Evolutionary conservation across 2,888 invertebrate genomes (phyloP).

Genomic region (Drosophila affinis): DNA sequence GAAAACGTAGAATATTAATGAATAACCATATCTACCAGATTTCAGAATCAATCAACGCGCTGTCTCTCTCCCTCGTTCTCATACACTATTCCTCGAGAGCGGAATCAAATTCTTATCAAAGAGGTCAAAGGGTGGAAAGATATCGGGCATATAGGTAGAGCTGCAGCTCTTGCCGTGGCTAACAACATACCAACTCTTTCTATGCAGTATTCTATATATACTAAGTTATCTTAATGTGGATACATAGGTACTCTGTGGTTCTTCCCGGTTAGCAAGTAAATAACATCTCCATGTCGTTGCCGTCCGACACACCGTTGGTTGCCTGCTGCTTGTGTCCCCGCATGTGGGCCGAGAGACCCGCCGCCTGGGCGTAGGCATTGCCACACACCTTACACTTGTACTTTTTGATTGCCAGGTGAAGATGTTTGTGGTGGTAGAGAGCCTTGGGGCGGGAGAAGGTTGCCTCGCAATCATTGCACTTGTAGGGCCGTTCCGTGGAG

Average conservation of each 20-base stretch:
- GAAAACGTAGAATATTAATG: no score
- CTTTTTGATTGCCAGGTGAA: conserved; percentile 76
- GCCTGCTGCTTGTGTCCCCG: conserved; percentile 66
- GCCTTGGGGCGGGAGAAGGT: conserved; percentile 76
- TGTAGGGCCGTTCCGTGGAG: conserved; percentile 71
- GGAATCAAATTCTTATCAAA: no score
- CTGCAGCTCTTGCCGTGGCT: no score
- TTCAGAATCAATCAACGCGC: neutral
- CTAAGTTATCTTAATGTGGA: neutral
- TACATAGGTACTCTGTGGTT: neutral
- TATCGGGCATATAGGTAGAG: no score
- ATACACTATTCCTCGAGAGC: neutral
- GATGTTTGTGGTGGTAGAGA: conserved; percentile 76
- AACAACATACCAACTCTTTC: neutral
- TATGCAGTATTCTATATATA: neutral
- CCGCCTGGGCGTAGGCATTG: conserved; percentile 79
- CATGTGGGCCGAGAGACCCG: conserved; percentile 82
- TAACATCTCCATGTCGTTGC: conserved; percentile 44
- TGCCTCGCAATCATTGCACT: conserved; percentile 72
- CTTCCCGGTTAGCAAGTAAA: conserved; percentile 11
- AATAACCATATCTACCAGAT: neutral
- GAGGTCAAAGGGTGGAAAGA: no score
- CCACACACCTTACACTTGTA: conserved; percentile 80
- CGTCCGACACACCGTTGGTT: conserved; percentile 22
- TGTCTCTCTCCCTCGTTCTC: neutral